Base-by-base conservation (phyloP, 1,140 invertebrate species). In the Brachionus rotundiformis region DNA sequence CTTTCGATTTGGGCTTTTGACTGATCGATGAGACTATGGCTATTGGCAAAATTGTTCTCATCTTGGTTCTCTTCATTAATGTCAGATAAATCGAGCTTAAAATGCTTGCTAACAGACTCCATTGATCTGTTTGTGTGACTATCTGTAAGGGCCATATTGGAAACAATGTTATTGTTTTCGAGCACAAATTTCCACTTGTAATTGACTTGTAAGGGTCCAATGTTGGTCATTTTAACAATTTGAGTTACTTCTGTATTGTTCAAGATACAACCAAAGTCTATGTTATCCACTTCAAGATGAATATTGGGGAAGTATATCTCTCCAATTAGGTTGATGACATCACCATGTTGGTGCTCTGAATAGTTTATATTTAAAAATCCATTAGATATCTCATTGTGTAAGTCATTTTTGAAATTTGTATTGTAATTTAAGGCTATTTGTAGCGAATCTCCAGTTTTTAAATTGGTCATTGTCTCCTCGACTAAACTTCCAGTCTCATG, bases 281-380 rank as follows among this genome's bases (percentile, higher is more conserved):
- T 83, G 1, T 83, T 82, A 3, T 83, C 83, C 82, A 86, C 86
- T 83, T 88, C 86, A 84, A 88, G 87, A 65, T 85, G 83, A 31
- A 89, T 76, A 79, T 89, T 89, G 13, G 88, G 88, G 83, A 88
- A 88, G 82, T 87, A 87, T 0, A 89, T 87, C 76, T 88, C 87
- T 39, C 88, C 88, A 77, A 85, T 63, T 61, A 89, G 82, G 1
- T 86, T 84, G 44, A 88, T 85, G 31, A 85, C 85, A 82, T 88
- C 88, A 86, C 88, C 76, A 11, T 84, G 44, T 39, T 54, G 36
- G 36, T 68, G 61, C 29, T 82, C 81, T 10, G 19, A 23, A 61
- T 82, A 82, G 13, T 31, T 44, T 5, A 81, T 81, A 8, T 23
- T 44, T 19, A 81, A 16, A 3, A 44, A n/a, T 6, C 31, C 47